These are phyloP conservation scores for Drosophila arizonae DNA, from an alignment of 1,140 invertebrate species.

Conservation along the genomic window DNA sequence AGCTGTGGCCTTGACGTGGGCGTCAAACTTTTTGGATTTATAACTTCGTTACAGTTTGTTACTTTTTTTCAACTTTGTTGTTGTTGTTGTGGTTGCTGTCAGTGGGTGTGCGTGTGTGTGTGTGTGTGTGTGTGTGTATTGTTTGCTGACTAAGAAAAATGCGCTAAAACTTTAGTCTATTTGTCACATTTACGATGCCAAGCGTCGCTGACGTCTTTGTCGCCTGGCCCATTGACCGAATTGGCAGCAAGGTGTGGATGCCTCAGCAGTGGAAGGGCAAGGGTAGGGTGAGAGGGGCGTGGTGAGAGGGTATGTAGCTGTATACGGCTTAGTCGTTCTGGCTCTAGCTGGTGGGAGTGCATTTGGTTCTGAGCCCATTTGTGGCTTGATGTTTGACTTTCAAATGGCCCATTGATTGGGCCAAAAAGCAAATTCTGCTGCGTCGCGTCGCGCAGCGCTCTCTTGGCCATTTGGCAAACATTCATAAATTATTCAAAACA, in stretches of 20 bases:
- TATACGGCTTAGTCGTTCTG: too few species aligned
- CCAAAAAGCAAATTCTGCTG: slow-evolving; percentile 27
- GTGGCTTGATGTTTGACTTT: slow-evolving; percentile 35
- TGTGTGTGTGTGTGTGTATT: slow-evolving; percentile 35
- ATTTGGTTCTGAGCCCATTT: slow-evolving; percentile 16
- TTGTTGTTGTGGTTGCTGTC: not conserved
- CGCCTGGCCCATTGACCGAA: slow-evolving; percentile 38
- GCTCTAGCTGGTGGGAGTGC: not conserved
- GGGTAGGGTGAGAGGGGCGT: too few species aligned
- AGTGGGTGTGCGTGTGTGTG: slow-evolving; percentile 44
- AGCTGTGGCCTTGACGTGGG: slow-evolving; percentile 77
- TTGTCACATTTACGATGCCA: slow-evolving; percentile 55
- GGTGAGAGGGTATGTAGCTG: too few species aligned
- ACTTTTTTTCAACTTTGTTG: slow-evolving; percentile 41
- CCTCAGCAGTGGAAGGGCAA: too few species aligned
- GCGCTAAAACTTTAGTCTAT: slow-evolving; percentile 46
- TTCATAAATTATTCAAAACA: slow-evolving; percentile 77
- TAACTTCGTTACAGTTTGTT: slow-evolving; percentile 78
- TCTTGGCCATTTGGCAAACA: slow-evolving; percentile 54
- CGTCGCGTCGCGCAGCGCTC: not conserved
- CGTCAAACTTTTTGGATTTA: slow-evolving; percentile 78
- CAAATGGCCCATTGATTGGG: slow-evolving; percentile 41
- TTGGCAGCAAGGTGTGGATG: not conserved
- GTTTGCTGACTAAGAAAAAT: slow-evolving; percentile 49
- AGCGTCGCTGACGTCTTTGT: slow-evolving; percentile 39